Evolutionary conservation across 2,797 vertebrate species (phyloP), one percentile per base, ranked within the genome.

Genomic region (Champsocephalus gunnari): DNA sequence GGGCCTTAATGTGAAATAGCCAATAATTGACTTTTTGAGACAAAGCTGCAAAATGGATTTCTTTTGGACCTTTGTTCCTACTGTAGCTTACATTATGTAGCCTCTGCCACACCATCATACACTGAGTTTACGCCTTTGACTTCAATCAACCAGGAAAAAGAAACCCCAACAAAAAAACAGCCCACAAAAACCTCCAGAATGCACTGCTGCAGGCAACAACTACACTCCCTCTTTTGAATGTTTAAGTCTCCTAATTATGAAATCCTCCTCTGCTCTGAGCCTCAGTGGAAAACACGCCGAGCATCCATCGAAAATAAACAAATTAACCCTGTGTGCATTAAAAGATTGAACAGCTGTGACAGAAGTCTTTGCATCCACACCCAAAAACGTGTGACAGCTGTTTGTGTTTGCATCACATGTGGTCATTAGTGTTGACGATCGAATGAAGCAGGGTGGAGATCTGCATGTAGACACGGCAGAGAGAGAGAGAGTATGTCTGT

Each of bases 381-480:
- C 47, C 45, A 66, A 43, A 66, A 81, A 74, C 59, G 16, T 16
- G 55, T 64, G 61, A 78, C 90, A 85, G 59, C 82, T 88, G 79
- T 67, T 10, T 64, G 60, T 88, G 79, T 67, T 10, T 64, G 60
- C 43, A 34, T 19, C 63, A 28, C 44, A 75, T 82, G 81, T 62
- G 60, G 38, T 76, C 58, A 79, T 79, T 76, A 65, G 67, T 73
- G 47, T 55, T 53, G 51, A 79, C 73, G 43, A 81, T 59, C 12
- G 2, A 11, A 57, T 24, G 55, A 71, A 68, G 38, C 44, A 38
- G 38, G 6, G 2, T 67, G 73, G 62, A 50, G 61, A 71, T 84
- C 21, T 75, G 14, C 9, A 43, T 61, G n/a, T 7, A 58, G 69
- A 80, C 55, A 12, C 19, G 0, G 49, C 49, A 32, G 44, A 57